Conservation (phyloP, 2,888 invertebrate species). For the Seira sanloemensis region DNA sequence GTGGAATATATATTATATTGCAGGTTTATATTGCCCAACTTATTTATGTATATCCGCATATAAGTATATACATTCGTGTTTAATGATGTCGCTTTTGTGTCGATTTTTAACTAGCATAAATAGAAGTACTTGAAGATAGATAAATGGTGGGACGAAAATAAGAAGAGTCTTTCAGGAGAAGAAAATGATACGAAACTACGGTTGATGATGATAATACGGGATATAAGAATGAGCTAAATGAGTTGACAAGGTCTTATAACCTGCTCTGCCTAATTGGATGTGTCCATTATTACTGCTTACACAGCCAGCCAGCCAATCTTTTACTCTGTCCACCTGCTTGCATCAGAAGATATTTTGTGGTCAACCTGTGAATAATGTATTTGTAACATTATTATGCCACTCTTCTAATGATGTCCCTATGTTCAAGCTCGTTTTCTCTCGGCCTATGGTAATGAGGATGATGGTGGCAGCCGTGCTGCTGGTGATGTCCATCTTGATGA, state of each 20-base stretch:
- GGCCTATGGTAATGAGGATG: neutral
- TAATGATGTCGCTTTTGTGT: neutral
- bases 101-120: neutral
- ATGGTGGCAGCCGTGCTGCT: neutral
- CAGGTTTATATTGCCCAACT: neutral
- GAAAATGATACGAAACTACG: slow-evolving; percentile 18
- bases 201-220: slow-evolving; percentile 39
- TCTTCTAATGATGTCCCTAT: neutral
- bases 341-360: slow-evolving; percentile 52
- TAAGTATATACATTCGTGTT: neutral
- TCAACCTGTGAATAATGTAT: slow-evolving; percentile 35
- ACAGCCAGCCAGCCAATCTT: slow-evolving; percentile 27
- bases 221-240: slow-evolving; percentile 65
- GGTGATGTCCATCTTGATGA: slow-evolving; percentile 12
- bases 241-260: slow-evolving; percentile 73
- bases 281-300: slow-evolving; percentile 67
- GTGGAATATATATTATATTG: too few relatives aligned
- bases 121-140: neutral
- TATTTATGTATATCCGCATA: neutral
- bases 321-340: slow-evolving; percentile 53
- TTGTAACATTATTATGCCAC: neutral
- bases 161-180: neutral
- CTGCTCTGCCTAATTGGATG: slow-evolving; percentile 72
- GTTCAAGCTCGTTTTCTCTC: neutral
- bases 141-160: neutral